Conservation (phyloP, 2,797 vertebrate genomes). For the Rhabdophis nuchalis region DNA sequence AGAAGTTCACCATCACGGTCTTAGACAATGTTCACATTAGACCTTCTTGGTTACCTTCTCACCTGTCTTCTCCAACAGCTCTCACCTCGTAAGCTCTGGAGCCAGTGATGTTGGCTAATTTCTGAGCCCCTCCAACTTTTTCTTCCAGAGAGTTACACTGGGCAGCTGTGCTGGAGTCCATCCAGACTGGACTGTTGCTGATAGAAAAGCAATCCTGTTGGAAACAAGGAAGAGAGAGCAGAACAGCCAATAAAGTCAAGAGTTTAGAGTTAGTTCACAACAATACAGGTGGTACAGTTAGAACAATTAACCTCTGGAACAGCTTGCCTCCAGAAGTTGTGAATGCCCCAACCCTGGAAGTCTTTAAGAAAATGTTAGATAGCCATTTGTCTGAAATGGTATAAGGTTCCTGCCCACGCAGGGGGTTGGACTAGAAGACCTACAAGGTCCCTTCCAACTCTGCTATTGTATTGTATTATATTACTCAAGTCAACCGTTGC, state of each 20-base stretch:
- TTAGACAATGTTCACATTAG: background rate
- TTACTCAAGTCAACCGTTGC: background rate
- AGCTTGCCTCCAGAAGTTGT: no score
- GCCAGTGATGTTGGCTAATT: constrained; percentile 82
- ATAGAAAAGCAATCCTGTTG: constrained; percentile 80
- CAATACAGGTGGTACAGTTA: background rate
- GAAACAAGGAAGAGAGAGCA: background rate
- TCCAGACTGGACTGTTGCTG: constrained; percentile 83
- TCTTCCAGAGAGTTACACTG: constrained; percentile 82
- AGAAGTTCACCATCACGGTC: no score
- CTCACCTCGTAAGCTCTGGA: constrained; percentile 91
- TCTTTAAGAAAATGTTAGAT: no score
- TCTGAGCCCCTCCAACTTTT: constrained; percentile 77
- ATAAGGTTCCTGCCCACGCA: no score
- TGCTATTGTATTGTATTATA: no score
- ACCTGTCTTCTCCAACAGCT: background rate
- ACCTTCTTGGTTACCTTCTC: background rate
- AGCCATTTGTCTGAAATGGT: no score
- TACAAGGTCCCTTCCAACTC: no score
- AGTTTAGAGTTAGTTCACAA: background rate
- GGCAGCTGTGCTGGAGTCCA: constrained; percentile 86
- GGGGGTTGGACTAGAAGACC: no score
- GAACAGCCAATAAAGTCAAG: background rate
- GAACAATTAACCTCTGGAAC: no score
- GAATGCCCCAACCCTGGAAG: no score